Percentiles rank a stretch among this genome's conserved stretches.
Evolutionary conservation across 2,113 vertebrate genomes (phyloP).

Genomic region (Chaetura pelagica): DNA sequence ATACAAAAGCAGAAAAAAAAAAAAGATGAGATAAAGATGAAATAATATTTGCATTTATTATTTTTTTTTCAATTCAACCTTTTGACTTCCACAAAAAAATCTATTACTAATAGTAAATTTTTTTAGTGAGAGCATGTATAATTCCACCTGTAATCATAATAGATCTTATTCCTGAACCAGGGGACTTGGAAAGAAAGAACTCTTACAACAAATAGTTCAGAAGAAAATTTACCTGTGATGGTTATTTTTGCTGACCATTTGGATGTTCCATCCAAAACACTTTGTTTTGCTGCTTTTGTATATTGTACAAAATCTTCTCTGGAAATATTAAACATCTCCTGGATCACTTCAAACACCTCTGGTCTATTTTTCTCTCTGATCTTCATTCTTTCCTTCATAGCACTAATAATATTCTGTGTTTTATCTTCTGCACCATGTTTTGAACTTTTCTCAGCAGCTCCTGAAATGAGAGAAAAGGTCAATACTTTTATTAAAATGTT

Average conservation of each 20-base stretch:
- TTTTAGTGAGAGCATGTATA: not conserved
- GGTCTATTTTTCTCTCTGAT: conserved; percentile 94
- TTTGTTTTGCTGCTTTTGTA: conserved; percentile 93
- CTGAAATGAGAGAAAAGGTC: conserved; percentile 69
- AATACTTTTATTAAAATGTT: not conserved
- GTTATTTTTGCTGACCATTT: conserved; percentile 99
- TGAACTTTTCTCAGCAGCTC: conserved; percentile 97
- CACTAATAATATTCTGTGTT: conserved; percentile 96
- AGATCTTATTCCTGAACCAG: not conserved
- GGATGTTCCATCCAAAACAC: conserved; percentile 94
- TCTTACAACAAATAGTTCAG: not conserved
- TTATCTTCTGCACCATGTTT: conserved; percentile 98
- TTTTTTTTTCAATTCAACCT: too few species aligned
- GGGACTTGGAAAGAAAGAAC: not conserved
- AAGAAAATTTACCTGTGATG: conserved; percentile 86
- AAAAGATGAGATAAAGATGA: not conserved
- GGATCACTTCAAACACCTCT: conserved; percentile 95
- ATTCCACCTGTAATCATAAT: not conserved
- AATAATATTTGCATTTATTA: not conserved
- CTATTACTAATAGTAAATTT: not conserved
- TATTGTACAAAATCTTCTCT: conserved; percentile 91
- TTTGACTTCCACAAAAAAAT: not conserved
- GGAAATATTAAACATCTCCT: conserved; percentile 92
- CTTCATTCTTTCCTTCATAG: conserved; percentile 99
- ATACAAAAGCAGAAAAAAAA: not conserved